Evolutionary conservation across 2,797 vertebrate species (phyloP).

Genomic region (Amblyopsis hoosieri): DNA sequence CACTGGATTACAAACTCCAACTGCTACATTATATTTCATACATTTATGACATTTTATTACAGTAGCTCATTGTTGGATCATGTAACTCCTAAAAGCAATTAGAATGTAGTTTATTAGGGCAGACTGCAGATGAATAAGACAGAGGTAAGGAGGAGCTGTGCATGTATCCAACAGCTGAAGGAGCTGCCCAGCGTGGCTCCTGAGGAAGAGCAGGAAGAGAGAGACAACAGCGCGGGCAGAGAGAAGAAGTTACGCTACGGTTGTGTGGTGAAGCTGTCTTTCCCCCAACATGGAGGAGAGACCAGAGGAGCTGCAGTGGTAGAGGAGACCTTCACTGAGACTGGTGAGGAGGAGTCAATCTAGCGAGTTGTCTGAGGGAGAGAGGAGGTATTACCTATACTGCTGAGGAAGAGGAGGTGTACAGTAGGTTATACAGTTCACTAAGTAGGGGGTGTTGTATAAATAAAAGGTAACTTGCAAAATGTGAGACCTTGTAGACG

Average conservation of each 20-base stretch:
- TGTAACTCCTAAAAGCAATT: too few relatives aligned
- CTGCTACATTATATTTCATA: background rate
- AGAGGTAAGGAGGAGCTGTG: background rate
- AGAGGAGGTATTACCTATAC: background rate
- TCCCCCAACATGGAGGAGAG: conserved; percentile 64
- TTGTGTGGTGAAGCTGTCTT: conserved; percentile 79
- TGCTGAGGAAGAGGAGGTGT: background rate
- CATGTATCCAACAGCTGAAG: conserved; percentile 73
- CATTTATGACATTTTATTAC: too few relatives aligned
- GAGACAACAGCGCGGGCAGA: background rate
- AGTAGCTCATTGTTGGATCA: too few relatives aligned
- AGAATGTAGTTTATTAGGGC: background rate
- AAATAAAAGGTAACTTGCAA: too few relatives aligned
- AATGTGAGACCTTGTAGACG: too few relatives aligned
- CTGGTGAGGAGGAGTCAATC: conserved; percentile 34
- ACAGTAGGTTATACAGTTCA: background rate
- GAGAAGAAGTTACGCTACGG: conserved; percentile 71
- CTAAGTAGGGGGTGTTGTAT: too few relatives aligned
- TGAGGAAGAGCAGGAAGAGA: conserved; percentile 46
- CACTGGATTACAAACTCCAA: background rate
- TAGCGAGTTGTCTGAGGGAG: background rate
- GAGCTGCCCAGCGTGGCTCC: conserved; percentile 67
- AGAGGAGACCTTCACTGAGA: conserved; percentile 56
- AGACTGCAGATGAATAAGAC: too few relatives aligned
- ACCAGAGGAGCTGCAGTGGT: conserved; percentile 76